phyloP scores from a whole-genome alignment of 2,888 invertebrate genomes.

The Herminia tarsipennalis region DNA sequence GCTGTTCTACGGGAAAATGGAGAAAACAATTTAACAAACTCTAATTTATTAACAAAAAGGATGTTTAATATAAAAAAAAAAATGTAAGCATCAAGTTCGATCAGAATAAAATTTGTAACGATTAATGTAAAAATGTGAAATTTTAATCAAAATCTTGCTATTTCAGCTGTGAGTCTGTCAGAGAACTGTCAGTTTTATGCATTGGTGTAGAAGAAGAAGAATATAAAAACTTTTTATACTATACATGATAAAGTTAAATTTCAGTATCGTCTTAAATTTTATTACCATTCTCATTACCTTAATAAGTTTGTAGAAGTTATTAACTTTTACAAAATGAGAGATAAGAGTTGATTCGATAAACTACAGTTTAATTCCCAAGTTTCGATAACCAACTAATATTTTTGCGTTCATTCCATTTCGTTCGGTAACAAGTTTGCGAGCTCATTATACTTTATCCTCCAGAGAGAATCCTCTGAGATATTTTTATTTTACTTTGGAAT shows the following conservation, averaged over 20 bases:
- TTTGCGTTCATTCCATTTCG: conserved; percentile 15
- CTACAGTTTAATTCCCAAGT: conserved; percentile 8
- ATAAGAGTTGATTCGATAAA: neutral
- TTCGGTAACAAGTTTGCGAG: conserved; percentile 22
- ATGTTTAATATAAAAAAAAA: too few relatives aligned
- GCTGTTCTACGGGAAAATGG: neutral
- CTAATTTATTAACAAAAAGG: too few relatives aligned
- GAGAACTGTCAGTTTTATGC: too few relatives aligned
- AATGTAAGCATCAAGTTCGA: too few relatives aligned
- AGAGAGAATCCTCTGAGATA: conserved; percentile 21
- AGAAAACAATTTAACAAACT: neutral
- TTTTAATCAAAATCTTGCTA: too few relatives aligned
- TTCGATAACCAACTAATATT: conserved; percentile 15
- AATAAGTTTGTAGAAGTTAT: neutral
- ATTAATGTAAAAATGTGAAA: too few relatives aligned
- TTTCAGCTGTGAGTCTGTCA: too few relatives aligned
- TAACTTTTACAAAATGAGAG: neutral
- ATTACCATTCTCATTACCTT: neutral
- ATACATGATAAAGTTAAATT: too few relatives aligned
- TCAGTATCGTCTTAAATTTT: neutral
- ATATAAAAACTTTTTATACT: too few relatives aligned
- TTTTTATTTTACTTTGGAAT: conserved; percentile 26
- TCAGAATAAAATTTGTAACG: too few relatives aligned
- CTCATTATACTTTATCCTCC: conserved; percentile 29
- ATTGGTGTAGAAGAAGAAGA: too few relatives aligned